A percentile compares a stretch with the other conserved stretches of the same genome.
Conservation (phyloP, 2,888 invertebrate genomes). For the Ceraclea dissimilis region DNA sequence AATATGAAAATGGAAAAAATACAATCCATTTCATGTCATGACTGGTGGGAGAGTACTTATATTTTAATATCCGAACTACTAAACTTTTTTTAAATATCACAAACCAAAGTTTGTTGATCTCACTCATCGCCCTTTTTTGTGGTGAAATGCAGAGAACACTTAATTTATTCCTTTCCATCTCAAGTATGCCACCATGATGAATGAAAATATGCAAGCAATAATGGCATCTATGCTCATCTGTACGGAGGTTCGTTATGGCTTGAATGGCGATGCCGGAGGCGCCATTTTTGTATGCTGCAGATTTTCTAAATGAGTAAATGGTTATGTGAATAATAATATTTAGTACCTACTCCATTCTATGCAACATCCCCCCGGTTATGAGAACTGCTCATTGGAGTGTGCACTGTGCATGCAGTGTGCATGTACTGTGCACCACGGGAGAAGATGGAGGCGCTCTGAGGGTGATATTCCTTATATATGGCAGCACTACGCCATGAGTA, state of each 20-base stretch:
- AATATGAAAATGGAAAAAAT: too few species aligned
- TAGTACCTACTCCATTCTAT: too few species aligned
- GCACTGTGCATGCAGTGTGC: neutral
- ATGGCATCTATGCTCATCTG: slow-evolving; percentile 2
- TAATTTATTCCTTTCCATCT: slow-evolving; percentile 18
- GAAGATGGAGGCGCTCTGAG: too few species aligned
- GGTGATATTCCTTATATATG: slow-evolving; percentile 1
- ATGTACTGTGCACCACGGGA: neutral
- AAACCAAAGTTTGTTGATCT: slow-evolving; percentile 3
- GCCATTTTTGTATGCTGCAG: slow-evolving; percentile 12
- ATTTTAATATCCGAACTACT: too few species aligned
- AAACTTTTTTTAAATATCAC: too few species aligned
- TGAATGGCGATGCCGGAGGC: neutral
- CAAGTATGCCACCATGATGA: slow-evolving; percentile 19
- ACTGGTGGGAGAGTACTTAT: too few species aligned
- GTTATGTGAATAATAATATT: too few species aligned
- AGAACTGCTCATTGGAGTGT: neutral
- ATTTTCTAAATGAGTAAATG: slow-evolving; percentile 17
- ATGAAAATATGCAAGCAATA: slow-evolving; percentile 4
- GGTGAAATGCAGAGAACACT: slow-evolving; percentile 16
- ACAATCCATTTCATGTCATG: too few species aligned
- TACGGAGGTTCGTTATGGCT: neutral
- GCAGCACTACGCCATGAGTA: too few species aligned
- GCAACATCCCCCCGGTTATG: neutral
- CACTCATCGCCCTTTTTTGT: slow-evolving; percentile 12